Base-by-base conservation (phyloP, 2,888 invertebrate species). In the Glaucopsyche alexis region DNA sequence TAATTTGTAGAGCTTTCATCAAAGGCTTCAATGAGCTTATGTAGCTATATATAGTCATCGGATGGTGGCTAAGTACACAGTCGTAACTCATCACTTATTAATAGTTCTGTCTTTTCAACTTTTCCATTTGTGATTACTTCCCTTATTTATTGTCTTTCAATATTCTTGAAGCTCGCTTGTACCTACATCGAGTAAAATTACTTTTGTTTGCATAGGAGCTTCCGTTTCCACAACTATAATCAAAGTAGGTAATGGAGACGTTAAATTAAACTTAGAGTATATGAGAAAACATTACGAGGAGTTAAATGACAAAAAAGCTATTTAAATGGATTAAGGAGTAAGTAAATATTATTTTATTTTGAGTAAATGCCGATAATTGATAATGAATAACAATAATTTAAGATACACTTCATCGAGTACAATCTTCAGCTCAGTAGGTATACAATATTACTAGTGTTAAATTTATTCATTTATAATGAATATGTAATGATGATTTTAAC, bases 141-240 rank as follows among this genome's bases (percentile, higher is more conserved):
- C 60, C 29, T 38, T 38, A 60, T 60, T 60, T 38, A 60, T 60
- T 60, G 7, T 29, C 29, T 29, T 60, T 60, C 29, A 60, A 60
- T 60, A 60, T 60, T 60, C 29, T 60, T 13, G 60, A 60, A 60
- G 55, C 55, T 55, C 60, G 42, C 6, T 42, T 42, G 8, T 42
- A 42, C n/a, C n/a, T n/a, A n/a, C 42, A 60, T 13, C 7, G 60
- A 60, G 38, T 60, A 60, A 11, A 60, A 60, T 60, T 1, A 60
- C 13, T 60, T 60, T 60, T 60, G 29, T 60, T 60, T 60, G 60
- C 60, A 60, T 60, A 60, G 60, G 60, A 60, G 6, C 60, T 60
- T 60, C 60, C 60, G 60, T 60, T 60, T 60, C 60, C 60, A 60
- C 60, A 29, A 60, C 60, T 60, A 60, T 60, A 60, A 60, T 38